phyloP scores from a whole-genome alignment of 2,888 invertebrate species.

The Epiperipatus broadwayi region DNA sequence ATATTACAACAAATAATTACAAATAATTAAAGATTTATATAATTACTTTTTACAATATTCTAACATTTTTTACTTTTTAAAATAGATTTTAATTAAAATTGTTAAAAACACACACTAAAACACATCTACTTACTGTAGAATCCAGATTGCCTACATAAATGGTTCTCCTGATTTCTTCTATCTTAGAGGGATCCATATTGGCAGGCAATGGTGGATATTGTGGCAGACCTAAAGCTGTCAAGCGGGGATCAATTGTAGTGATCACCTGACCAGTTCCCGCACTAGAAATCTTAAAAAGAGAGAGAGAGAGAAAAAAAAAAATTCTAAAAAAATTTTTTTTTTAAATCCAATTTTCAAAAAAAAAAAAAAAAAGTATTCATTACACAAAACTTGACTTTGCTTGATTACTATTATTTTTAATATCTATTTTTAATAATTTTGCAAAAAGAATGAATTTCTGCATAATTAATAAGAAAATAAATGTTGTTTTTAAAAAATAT shows the following conservation, averaged over 20 bases:
- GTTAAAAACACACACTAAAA: not conserved
- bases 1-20: constrained; percentile 7
- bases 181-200: constrained; percentile 62
- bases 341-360: too few species aligned
- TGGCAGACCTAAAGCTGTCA: constrained; percentile 59
- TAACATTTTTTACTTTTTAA: constrained; percentile 17
- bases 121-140: constrained; percentile 34
- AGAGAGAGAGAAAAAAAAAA: constrained; percentile 8
- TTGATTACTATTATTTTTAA: too few species aligned
- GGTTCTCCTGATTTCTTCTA: constrained; percentile 90
- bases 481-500: too few species aligned
- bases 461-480: too few species aligned
- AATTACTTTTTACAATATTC: constrained; percentile 4
- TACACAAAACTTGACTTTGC: constrained; percentile 6
- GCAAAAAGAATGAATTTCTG: too few species aligned
- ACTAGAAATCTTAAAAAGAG: constrained; percentile 41
- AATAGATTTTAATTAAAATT: not conserved
- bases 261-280: constrained; percentile 64
- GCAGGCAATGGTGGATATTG: constrained; percentile 77
- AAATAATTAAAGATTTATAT: not conserved
- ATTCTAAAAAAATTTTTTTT: not conserved
- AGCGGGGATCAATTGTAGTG: constrained; percentile 68
- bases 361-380: constrained; percentile 8
- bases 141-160: constrained; percentile 64
- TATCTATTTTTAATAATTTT: too few species aligned